Conservation (phyloP, 2,888 invertebrate genomes). For the Allygus modestus region DNA sequence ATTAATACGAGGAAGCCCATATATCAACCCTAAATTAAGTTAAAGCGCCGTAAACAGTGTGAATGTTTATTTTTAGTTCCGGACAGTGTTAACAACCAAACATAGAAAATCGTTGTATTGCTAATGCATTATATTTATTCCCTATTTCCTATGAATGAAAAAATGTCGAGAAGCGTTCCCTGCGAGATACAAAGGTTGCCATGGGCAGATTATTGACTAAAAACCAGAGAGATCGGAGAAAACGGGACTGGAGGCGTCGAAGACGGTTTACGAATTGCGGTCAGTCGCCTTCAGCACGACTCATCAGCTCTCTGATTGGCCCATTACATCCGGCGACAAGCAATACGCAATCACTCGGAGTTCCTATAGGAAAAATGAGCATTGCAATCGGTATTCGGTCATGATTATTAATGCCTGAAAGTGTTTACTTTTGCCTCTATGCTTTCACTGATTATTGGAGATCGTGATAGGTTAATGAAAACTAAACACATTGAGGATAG, state of each 20-base stretch:
- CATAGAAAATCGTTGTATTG: too few species aligned
- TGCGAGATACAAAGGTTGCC: neutral
- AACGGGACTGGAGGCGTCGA: neutral
- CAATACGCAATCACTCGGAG: neutral
- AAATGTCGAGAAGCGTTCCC: too few species aligned
- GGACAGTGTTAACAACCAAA: too few species aligned
- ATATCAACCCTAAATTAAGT: too few species aligned
- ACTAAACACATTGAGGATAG: too few species aligned
- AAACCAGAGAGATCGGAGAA: constrained; percentile 23
- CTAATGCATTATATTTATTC: too few species aligned
- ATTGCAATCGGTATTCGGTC: neutral
- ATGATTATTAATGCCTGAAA: neutral
- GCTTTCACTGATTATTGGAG: neutral
- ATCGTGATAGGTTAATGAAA: too few species aligned
- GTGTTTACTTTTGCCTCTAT: neutral
- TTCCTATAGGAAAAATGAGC: neutral
- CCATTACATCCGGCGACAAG: neutral
- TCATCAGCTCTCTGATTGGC: constrained; percentile 5
- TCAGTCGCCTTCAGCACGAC: neutral
- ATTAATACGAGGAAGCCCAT: too few species aligned
- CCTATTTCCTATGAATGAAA: too few species aligned
- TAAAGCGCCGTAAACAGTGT: too few species aligned
- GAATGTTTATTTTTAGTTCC: too few species aligned
- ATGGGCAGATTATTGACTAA: neutral
- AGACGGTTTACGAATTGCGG: neutral